A percentile compares a stretch with the other conserved stretches of the same genome.
These are phyloP conservation scores for Hyperoplus immaculatus DNA, from an alignment of 2,797 vertebrate species.

Conservation along the genomic window DNA sequence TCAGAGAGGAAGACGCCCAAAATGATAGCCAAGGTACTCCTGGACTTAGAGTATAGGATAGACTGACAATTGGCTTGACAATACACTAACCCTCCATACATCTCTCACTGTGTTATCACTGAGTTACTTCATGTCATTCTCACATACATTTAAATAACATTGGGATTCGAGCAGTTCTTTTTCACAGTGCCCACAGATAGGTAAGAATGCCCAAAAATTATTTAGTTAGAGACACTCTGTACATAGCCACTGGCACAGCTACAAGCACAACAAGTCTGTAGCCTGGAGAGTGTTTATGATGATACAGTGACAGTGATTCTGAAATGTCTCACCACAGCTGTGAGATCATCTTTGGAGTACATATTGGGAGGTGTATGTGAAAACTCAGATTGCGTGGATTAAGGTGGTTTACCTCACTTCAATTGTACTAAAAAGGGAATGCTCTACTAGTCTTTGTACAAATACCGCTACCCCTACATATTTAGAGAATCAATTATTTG, in stretches of 20 bases:
- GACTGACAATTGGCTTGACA: not conserved
- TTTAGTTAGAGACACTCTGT: conserved; percentile 8
- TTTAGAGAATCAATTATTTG: not conserved
- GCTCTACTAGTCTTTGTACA: not conserved
- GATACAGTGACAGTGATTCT: conserved; percentile 26
- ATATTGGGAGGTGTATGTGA: not conserved
- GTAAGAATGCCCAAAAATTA: conserved; percentile 2
- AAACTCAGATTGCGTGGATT: not conserved
- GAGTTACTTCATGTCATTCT: conserved; percentile 12
- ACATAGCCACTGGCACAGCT: conserved; percentile 31
- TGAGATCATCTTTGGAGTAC: conserved; percentile 1
- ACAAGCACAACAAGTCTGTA: conserved; percentile 1
- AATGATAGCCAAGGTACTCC: conserved; percentile 90
- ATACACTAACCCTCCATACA: not conserved
- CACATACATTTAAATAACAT: conserved; percentile 5
- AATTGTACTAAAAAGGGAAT: not conserved
- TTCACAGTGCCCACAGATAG: conserved; percentile 15
- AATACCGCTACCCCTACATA: not conserved
- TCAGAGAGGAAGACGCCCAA: conserved; percentile 88
- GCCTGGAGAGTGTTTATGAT: conserved; percentile 19
- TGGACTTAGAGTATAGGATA: not conserved
- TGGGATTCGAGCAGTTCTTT: not conserved
- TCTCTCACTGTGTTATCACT: conserved; percentile 9
- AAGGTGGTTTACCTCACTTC: not conserved
- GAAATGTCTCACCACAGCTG: conserved; percentile 4